Conservation (phyloP, 2,888 invertebrate genomes). For the Thera britannica region DNA sequence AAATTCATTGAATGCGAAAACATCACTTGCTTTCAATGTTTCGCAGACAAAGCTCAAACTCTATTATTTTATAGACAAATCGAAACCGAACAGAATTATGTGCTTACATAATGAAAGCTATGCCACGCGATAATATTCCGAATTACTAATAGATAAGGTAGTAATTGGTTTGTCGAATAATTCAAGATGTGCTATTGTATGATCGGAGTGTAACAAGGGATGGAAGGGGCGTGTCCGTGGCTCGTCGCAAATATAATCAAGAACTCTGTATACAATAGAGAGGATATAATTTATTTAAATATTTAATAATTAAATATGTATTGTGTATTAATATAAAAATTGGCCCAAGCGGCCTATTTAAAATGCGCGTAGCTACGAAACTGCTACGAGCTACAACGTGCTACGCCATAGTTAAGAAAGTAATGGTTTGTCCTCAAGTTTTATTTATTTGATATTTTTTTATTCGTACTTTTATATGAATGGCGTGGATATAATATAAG, state of each 20-base stretch:
- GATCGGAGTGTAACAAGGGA: constrained; percentile 76
- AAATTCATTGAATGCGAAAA: constrained; percentile 78
- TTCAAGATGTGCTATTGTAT: constrained; percentile 55
- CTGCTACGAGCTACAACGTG: constrained; percentile 23
- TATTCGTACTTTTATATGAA: no score
- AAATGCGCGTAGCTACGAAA: constrained; percentile 6
- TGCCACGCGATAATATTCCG: constrained; percentile 34
- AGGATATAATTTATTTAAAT: constrained; percentile 15
- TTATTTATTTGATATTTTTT: not conserved
- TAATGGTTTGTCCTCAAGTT: no score
- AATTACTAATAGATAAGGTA: constrained; percentile 34
- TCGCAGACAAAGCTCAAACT: constrained; percentile 81
- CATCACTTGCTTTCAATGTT: constrained; percentile 79
- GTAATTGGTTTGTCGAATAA: constrained; percentile 41
- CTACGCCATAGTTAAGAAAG: not conserved
- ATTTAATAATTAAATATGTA: not conserved
- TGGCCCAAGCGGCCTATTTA: not conserved
- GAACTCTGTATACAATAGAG: constrained; percentile 59
- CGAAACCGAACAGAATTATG: constrained; percentile 63
- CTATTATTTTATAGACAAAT: constrained; percentile 84
- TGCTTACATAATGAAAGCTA: constrained; percentile 57
- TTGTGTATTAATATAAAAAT: not conserved
- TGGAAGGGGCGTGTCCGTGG: constrained; percentile 80
- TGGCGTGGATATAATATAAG: no score
- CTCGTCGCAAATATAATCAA: constrained; percentile 83